A percentile compares a stretch with the other conserved stretches of the same genome.
Evolutionary conservation across 2,113 vertebrate genomes (phyloP).

Genomic region (Chlorodrepanis virens): DNA sequence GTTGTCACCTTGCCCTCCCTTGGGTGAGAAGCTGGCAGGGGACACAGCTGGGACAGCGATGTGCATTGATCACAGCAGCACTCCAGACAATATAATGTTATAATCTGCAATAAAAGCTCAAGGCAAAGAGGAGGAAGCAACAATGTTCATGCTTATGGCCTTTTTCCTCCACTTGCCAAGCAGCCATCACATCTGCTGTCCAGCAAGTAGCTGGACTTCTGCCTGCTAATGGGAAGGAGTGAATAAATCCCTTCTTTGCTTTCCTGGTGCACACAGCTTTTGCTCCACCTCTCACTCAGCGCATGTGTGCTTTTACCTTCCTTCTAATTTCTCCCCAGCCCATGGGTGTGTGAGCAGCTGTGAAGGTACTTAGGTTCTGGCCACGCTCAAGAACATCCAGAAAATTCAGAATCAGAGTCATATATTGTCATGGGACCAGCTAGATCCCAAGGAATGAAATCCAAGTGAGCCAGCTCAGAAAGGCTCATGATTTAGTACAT

Average conservation of each 20-base stretch:
- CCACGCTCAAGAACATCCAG: neutral
- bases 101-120: neutral
- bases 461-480: neutral
- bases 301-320: neutral
- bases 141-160: rapidly evolving
- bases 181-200: neutral
- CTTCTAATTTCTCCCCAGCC: neutral
- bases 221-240: rapidly evolving
- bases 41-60: neutral
- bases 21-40: neutral
- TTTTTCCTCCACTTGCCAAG: neutral
- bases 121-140: neutral
- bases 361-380: neutral
- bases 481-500: neutral
- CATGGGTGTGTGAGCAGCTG: rapidly evolving
- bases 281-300: neutral
- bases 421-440: neutral
- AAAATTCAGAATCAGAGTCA: neutral
- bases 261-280: neutral
- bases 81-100: neutral
- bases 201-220: neutral
- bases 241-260: neutral
- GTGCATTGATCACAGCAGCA: neutral
- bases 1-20: neutral
- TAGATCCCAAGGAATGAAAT: neutral